These are phyloP conservation scores for Lasioglossum baleicum DNA, from an alignment of 1,140 invertebrate species.

Conservation along the genomic window DNA sequence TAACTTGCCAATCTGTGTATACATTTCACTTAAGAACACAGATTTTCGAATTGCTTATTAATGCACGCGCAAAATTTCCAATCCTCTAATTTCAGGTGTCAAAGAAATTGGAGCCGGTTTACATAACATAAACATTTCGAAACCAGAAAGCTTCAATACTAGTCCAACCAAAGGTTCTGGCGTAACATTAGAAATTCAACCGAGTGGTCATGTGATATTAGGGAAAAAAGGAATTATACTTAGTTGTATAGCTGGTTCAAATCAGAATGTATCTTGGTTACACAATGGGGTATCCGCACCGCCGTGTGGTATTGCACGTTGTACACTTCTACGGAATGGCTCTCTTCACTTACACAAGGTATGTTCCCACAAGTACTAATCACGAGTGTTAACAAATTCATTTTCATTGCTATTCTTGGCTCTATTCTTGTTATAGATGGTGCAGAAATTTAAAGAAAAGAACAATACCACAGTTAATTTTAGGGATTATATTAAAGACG, in stretches of 20 bases:
- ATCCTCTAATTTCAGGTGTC: slow-evolving; percentile 62
- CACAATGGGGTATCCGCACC: slow-evolving; percentile 71
- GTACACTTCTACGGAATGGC: slow-evolving; percentile 69
- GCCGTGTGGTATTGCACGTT: slow-evolving; percentile 69
- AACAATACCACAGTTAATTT: slow-evolving; percentile 55
- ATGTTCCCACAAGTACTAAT: slow-evolving; percentile 1
- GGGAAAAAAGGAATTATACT: slow-evolving; percentile 73
- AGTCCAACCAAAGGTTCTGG: slow-evolving; percentile 54
- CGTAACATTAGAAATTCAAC: slow-evolving; percentile 68
- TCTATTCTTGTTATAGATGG: slow-evolving; percentile 51
- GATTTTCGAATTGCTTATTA: too few relatives aligned
- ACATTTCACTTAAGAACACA: too few relatives aligned
- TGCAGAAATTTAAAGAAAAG: slow-evolving; percentile 70
- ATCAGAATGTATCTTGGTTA: slow-evolving; percentile 72
- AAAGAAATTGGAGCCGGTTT: slow-evolving; percentile 70
- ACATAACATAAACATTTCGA: slow-evolving; percentile 67
- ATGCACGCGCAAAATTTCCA: too few relatives aligned
- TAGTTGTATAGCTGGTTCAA: slow-evolving; percentile 66
- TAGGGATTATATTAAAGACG: slow-evolving; percentile 64
- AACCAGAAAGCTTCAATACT: slow-evolving; percentile 56
- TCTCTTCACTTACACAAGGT: slow-evolving; percentile 75
- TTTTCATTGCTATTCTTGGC: slow-evolving; percentile 1
- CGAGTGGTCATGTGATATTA: slow-evolving; percentile 72
- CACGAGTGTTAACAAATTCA: neutral
- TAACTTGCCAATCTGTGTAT: too few relatives aligned